Conservation (phyloP, 2,113 vertebrate genomes). For the Pluvianellus socialis region DNA sequence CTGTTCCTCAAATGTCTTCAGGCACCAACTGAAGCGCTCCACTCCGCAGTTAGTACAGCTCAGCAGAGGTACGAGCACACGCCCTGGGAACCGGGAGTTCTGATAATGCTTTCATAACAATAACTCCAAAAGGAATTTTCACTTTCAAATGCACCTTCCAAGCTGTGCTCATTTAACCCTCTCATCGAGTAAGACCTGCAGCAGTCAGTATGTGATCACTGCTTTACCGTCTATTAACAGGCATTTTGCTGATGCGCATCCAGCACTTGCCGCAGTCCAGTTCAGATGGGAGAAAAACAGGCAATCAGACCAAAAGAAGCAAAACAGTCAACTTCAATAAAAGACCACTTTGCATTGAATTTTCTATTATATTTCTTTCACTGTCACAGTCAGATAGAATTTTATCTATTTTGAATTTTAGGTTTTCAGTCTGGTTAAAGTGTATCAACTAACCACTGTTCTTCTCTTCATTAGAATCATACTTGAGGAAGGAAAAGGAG, state of each 20-base stretch:
- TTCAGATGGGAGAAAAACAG: not conserved
- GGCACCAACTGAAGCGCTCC: not conserved
- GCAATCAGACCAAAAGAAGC: not conserved
- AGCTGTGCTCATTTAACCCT: not conserved
- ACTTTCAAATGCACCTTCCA: not conserved
- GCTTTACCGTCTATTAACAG: not conserved
- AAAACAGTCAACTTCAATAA: not conserved
- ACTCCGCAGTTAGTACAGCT: not conserved
- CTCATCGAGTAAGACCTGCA: not conserved
- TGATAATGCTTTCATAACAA: not conserved
- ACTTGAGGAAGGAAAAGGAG: not conserved
- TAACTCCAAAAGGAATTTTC: constrained; percentile 22
- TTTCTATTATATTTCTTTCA: not conserved
- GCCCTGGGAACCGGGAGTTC: not conserved
- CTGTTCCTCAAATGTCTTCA: not conserved
- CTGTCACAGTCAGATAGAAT: not conserved
- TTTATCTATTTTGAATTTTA: not conserved
- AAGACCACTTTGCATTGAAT: not conserved
- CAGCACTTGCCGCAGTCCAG: not conserved
- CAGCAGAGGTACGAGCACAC: not conserved
- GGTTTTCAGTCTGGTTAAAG: not conserved
- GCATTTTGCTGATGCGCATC: not conserved
- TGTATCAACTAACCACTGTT: not conserved
- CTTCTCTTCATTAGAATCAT: not conserved
- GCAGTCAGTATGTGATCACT: not conserved